These are phyloP conservation scores for Crossocerus cetratus DNA, from an alignment of 2,888 invertebrate species.

Conservation along the genomic window DNA sequence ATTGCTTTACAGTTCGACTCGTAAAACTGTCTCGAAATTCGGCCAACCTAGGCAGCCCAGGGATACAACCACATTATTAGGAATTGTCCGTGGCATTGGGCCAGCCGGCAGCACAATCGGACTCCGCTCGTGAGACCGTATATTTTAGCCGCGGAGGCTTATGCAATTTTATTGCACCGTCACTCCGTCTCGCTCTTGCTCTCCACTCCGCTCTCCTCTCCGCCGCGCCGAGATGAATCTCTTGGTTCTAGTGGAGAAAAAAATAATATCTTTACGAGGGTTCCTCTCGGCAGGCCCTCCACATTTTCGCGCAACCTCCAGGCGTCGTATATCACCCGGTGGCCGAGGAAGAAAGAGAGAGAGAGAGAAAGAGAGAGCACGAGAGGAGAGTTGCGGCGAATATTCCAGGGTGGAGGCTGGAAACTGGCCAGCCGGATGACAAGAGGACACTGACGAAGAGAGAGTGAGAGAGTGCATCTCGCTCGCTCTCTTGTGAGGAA, in stretches of 20 bases:
- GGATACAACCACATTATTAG: constrained; percentile 59
- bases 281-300: constrained; percentile 42
- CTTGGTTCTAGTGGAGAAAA: constrained; percentile 29
- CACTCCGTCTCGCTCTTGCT: too few relatives aligned
- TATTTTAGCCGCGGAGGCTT: constrained; percentile 50
- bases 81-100: constrained; percentile 56
- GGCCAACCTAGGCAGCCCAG: background rate
- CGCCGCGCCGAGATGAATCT: constrained; percentile 50
- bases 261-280: constrained; percentile 64
- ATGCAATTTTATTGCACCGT: constrained; percentile 67
- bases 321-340: constrained; percentile 49
- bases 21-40: constrained; percentile 50
- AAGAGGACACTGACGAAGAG: background rate
- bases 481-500: constrained; percentile 28
- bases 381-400: constrained; percentile 1
- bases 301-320: constrained; percentile 54
- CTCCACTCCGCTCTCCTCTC: constrained; percentile 21
- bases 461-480: background rate
- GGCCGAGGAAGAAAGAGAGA: constrained; percentile 7
- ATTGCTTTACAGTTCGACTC: constrained; percentile 63
- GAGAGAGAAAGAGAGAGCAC: constrained; percentile 16
- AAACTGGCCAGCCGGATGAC: background rate
- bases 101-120: constrained; percentile 54
- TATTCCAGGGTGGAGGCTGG: background rate
- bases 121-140: constrained; percentile 46